Percentiles rank a stretch among this genome's conserved stretches.
These are phyloP conservation scores for Apoderus coryli DNA, from an alignment of 2,888 invertebrate species.

Conservation along the genomic window DNA sequence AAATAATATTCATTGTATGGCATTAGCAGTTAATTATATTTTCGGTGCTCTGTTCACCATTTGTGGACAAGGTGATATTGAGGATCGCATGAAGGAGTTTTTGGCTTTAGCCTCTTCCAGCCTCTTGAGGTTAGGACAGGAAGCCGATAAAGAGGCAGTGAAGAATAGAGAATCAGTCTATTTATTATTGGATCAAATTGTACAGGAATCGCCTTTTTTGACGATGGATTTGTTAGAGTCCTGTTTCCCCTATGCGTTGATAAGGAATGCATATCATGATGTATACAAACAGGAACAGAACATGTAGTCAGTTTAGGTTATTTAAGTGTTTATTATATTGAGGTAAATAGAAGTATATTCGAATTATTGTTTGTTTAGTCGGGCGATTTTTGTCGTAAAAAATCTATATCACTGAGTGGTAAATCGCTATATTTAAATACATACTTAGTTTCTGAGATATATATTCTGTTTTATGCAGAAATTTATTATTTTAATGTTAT, in stretches of 20 bases:
- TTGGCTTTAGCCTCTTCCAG: conserved; percentile 88
- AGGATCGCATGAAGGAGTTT: conserved; percentile 95
- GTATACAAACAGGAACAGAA: conserved; percentile 82
- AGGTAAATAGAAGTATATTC: too few relatives aligned
- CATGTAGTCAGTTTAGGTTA: conserved; percentile 31
- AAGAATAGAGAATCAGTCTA: conserved; percentile 95
- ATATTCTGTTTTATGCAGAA: too few relatives aligned
- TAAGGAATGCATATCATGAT: conserved; percentile 95
- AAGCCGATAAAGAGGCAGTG: conserved; percentile 86
- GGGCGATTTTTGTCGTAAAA: too few relatives aligned
- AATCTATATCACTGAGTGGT: too few relatives aligned
- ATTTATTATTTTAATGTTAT: too few relatives aligned
- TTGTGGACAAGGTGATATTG: conserved; percentile 90
- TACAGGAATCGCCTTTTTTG: conserved; percentile 94
- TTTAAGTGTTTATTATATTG: too few relatives aligned
- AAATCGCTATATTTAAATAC: too few relatives aligned
- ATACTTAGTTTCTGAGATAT: too few relatives aligned
- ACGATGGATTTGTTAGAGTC: conserved; percentile 98
- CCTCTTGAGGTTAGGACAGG: conserved; percentile 82
- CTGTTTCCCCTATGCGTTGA: conserved; percentile 96
- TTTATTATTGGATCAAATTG: conserved; percentile 89
- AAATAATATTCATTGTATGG: conserved; percentile 99
- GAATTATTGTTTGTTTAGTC: too few relatives aligned
- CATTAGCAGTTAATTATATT: conserved; percentile 87
- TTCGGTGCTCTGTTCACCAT: conserved; percentile 95